These are phyloP conservation scores for Mirounga angustirostris DNA, from an alignment of 2,113 vertebrate species.

Conservation along the genomic window DNA sequence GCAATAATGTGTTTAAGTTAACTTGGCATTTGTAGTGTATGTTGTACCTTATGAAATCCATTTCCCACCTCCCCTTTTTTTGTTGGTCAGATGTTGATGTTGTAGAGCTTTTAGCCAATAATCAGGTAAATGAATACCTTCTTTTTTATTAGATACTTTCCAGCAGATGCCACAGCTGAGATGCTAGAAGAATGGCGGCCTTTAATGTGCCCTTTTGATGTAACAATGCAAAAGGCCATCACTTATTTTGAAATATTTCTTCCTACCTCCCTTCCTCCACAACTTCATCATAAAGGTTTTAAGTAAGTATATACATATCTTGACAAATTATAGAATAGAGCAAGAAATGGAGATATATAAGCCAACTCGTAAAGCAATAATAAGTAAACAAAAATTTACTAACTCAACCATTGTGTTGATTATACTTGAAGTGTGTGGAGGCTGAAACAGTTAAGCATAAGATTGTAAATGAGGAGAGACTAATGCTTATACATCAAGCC, in stretches of 20 bases:
- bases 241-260: conserved; percentile 98
- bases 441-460: not conserved
- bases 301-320: conserved; percentile 89
- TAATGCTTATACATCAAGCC: not conserved
- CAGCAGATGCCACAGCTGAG: conserved; percentile 94
- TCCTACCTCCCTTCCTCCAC: conserved; percentile 96
- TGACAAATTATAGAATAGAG: conserved; percentile 34
- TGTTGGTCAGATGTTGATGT: not conserved
- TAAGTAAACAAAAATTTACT: not conserved
- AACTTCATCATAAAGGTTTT: conserved; percentile 96
- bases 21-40: not conserved
- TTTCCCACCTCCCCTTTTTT: not conserved
- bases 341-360: not conserved
- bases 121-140: conserved; percentile 46
- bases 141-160: conserved; percentile 93
- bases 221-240: conserved; percentile 99
- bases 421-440: conserved; percentile 2
- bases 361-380: not conserved
- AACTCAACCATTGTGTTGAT: not conserved
- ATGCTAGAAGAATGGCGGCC: conserved; percentile 99
- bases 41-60: not conserved
- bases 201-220: conserved; percentile 98
- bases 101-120: not conserved
- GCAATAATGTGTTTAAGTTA: not conserved
- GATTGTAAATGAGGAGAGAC: conserved; percentile 1